Percentiles rank a stretch among this genome's conserved stretches.
Conservation (phyloP, 2,113 vertebrate species). For the Cyprinodon tularosa region DNA sequence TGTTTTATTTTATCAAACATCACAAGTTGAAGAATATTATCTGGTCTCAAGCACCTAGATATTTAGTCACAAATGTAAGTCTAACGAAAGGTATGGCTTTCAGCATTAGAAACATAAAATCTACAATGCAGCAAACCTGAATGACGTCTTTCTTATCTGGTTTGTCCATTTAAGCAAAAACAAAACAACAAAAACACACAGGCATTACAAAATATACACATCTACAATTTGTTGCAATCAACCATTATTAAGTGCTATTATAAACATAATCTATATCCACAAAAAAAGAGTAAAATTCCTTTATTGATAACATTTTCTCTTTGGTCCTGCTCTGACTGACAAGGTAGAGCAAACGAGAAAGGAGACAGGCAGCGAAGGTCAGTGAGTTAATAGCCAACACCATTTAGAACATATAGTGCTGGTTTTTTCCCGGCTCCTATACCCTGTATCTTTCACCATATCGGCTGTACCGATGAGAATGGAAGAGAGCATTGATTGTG, state of each 20-base stretch:
- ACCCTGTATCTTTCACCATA: constrained; percentile 74
- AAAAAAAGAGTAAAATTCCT: neutral
- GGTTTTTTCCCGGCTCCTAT: constrained; percentile 48
- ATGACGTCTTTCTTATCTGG: neutral
- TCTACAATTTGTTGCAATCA: neutral
- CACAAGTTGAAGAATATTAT: neutral
- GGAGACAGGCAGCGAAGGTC: constrained; percentile 45
- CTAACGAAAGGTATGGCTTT: neutral
- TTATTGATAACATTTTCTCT: constrained; percentile 14
- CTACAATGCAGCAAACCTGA: neutral
- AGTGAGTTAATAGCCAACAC: constrained; percentile 67
- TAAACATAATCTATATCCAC: neutral
- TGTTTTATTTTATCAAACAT: neutral
- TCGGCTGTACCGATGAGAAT: constrained; percentile 70
- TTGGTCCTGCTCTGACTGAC: constrained; percentile 27
- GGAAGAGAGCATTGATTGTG: constrained; percentile 77
- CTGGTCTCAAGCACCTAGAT: neutral
- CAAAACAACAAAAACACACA: neutral
- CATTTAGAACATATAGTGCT: constrained; percentile 64
- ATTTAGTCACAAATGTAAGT: neutral
- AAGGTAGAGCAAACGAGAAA: constrained; percentile 44
- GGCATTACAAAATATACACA: neutral
- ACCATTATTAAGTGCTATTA: neutral
- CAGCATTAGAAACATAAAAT: neutral
- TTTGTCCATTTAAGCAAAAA: neutral